A percentile compares a stretch with the other conserved stretches of the same genome.
phyloP scores from a whole-genome alignment of 2,888 invertebrate genomes.

The Smittia aterrima region DNA sequence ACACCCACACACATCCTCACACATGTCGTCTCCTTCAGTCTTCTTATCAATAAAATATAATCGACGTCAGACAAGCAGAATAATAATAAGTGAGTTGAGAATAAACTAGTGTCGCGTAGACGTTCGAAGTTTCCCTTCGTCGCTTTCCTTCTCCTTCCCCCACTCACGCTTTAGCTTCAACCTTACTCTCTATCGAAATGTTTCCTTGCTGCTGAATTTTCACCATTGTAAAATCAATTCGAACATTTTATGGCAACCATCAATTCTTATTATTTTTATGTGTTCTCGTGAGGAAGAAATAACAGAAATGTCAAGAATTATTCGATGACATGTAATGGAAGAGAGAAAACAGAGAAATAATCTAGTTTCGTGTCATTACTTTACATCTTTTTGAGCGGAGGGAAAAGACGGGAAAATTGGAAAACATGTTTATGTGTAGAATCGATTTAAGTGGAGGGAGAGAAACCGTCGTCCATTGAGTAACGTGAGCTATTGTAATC shows the following conservation, averaged over 20 bases:
- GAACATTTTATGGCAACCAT: not conserved
- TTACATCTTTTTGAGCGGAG: not conserved
- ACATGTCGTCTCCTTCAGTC: not conserved
- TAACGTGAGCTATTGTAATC: not conserved
- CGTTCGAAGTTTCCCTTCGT: not conserved
- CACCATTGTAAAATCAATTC: not conserved
- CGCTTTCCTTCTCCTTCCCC: not conserved
- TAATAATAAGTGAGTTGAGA: conserved; percentile 15
- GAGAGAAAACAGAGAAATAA: not conserved
- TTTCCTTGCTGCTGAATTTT: too few relatives aligned
- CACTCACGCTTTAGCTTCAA: too few relatives aligned
- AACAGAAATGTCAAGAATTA: not conserved
- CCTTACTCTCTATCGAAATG: too few relatives aligned
- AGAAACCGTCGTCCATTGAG: not conserved
- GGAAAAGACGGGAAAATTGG: not conserved
- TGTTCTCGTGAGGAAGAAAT: not conserved
- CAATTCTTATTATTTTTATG: conserved; percentile 8
- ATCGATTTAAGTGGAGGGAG: not conserved
- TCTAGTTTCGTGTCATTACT: conserved; percentile 11
- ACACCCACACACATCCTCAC: not conserved
- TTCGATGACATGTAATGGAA: not conserved
- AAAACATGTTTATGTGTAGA: too few relatives aligned
- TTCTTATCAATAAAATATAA: conserved; percentile 17
- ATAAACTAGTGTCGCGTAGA: conserved; percentile 3
- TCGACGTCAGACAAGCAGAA: conserved; percentile 6